A percentile compares a stretch with the other conserved stretches of the same genome.
Evolutionary conservation across 2,113 vertebrate genomes (phyloP).

Genomic region (Sturnira hondurensis): DNA sequence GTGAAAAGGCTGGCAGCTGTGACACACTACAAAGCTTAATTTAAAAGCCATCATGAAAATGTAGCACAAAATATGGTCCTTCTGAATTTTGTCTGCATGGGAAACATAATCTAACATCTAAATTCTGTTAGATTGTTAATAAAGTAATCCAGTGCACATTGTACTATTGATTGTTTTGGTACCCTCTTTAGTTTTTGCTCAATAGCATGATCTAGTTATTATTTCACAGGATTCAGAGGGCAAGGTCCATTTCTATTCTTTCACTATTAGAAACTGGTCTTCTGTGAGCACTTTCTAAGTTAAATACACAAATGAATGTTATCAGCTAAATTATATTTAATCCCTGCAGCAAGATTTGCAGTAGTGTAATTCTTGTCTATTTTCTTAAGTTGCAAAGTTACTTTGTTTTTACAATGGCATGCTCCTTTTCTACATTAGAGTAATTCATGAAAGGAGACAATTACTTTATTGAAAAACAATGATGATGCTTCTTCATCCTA

Average conservation of each 20-base stretch:
- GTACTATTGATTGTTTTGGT: constrained; percentile 31
- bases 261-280: constrained; percentile 37
- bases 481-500: neutral
- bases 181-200: constrained; percentile 32
- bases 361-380: neutral
- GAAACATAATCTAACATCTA: constrained; percentile 13
- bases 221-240: constrained; percentile 56
- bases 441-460: neutral
- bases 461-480: neutral
- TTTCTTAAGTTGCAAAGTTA: neutral
- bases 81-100: constrained; percentile 26
- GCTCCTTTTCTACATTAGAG: neutral
- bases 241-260: constrained; percentile 34
- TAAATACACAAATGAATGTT: constrained; percentile 29
- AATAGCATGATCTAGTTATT: constrained; percentile 68
- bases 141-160: constrained; percentile 47
- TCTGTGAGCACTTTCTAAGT: constrained; percentile 57
- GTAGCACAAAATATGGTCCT: constrained; percentile 24
- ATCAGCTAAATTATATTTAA: constrained; percentile 56
- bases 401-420: neutral
- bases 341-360: constrained; percentile 31
- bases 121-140: constrained; percentile 56
- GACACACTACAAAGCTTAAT: constrained; percentile 58
- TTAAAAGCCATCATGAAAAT: constrained; percentile 61
- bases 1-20: constrained; percentile 45